phyloP scores from a whole-genome alignment of 2,888 invertebrate species.

The Chymomyza amoena region DNA sequence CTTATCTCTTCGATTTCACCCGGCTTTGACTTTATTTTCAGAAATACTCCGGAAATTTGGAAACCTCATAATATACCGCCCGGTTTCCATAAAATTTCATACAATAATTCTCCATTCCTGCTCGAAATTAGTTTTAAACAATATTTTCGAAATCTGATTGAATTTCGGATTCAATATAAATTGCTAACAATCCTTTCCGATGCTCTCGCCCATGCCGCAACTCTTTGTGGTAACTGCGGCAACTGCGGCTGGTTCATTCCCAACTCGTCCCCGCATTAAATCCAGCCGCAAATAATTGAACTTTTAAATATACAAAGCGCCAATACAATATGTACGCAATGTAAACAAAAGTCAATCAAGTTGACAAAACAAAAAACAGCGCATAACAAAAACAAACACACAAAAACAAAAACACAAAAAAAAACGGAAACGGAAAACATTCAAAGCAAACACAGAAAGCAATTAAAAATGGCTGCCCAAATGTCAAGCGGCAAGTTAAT shows the following conservation, averaged over 20 bases:
- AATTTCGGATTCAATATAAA: too few relatives aligned
- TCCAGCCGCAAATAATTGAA: constrained; percentile 2
- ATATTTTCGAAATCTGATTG: too few relatives aligned
- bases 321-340: constrained; percentile 10
- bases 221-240: too few relatives aligned
- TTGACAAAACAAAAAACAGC: constrained; percentile 43
- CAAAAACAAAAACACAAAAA: neutral
- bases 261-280: constrained; percentile 5
- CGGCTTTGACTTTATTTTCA: too few relatives aligned
- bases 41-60: too few relatives aligned
- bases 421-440: neutral
- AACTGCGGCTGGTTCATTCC: neutral
- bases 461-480: constrained; percentile 51
- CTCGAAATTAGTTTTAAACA: too few relatives aligned
- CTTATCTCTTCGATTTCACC: too few relatives aligned
- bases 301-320: constrained; percentile 44
- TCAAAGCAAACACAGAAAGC: constrained; percentile 1
- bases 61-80: too few relatives aligned
- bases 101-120: too few relatives aligned
- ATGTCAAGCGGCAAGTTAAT: constrained; percentile 56
- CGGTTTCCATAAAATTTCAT: too few relatives aligned
- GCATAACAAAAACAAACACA: neutral
- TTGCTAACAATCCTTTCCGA: neutral
- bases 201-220: neutral
- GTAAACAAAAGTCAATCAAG: constrained; percentile 46